Base-by-base conservation (phyloP, 1,140 invertebrate genomes). In the Globodera ellingtonae region DNA sequence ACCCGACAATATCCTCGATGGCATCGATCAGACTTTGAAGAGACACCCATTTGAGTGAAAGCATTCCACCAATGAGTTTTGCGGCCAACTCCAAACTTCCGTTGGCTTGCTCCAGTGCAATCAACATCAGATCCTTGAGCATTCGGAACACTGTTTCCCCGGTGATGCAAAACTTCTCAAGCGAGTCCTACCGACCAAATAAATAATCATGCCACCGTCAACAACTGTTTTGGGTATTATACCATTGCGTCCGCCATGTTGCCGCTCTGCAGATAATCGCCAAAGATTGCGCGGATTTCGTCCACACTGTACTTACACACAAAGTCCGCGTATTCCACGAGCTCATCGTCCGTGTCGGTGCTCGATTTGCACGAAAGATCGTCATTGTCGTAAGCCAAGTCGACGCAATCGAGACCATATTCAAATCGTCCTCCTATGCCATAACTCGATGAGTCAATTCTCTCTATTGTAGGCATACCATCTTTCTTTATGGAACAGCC, bases 361-460 rank as follows among this genome's bases (percentile, higher is more conserved):
- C 70, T 75, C 10, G 73, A 65, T 13, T 80, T 80, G 24, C 67
- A 67, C n/a, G 72, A 71, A n/a, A 52, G 52, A 6, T 74, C 47
- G 52, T 84, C 84, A 52, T 85, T 72, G 13, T 83, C 77, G 67
- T 84, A 80, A 21, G 78, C 82, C 59, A 86, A 72, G 69, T 85
- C 83, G 52, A 83, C 82, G 69, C 81, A 84, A 62, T 85, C 84
- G 35, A 85, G 66, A 10, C 85, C 85, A 59, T 86, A 85, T 21
- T 86, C 85, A 56, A 84, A 86, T 44, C 85, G 82, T 24, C 75
- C 73, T 21, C 70, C 84, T 65, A 82, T 46, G 46, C 46, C 48
- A 82, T 59, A 84, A 84, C 4, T 2, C 3, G 46, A 80, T 77
- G 6, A 6, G 72, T 66, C 8, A n/a, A 13, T 21, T 73, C 44